Evolutionary conservation across 2,888 invertebrate genomes (phyloP), one percentile per base, ranked within the genome.

Genomic region (Andrena haemorrhoa): DNA sequence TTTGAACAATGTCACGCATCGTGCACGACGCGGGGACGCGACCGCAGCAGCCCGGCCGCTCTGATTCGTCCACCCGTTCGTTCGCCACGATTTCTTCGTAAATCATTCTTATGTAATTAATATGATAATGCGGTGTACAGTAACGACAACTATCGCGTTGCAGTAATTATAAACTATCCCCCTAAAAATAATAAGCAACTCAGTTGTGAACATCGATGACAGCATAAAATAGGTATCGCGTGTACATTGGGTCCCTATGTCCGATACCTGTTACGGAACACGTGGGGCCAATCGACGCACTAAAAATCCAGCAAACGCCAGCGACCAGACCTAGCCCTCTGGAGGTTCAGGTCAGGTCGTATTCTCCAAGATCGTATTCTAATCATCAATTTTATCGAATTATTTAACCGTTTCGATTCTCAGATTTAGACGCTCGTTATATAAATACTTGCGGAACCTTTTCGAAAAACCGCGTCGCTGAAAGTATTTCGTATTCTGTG

Each of bases 81-180:
- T 63, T 49, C 49, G 33, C 41, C 41, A 63, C 69, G 23, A 51
- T 53, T 71, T 69, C 63, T 61, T 61, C 31, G 49, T 61, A 63
- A 41, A 49, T 41, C 49, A 69, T 82, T 61, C 53, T 83, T 83
- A 83, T 26, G 56, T 76, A 83, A 83, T 82, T 82, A 16, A 64
- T 33, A 31, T 69, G 75, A 73, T 73, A 82, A 68, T 29, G 47
- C 20, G 8, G 68, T 16, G 51, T 41, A 33, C 33, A 47, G 60
- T 66, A 61, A 20, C n/a, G 33, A 6, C 35, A 60, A 60, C 60
- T 41, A 31, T 51, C 51, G 58, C 8, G 35, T 29, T 7, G 4
- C 12, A 29, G 12, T 0, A 0, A n/a, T 8, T 8, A n/a, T 16
- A 58, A 41, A 5, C 16, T 26, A 60, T 70, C 12, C 51, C 63